These are phyloP conservation scores for Menidia beryllina DNA, from an alignment of 2,113 vertebrate species.

Conservation along the genomic window DNA sequence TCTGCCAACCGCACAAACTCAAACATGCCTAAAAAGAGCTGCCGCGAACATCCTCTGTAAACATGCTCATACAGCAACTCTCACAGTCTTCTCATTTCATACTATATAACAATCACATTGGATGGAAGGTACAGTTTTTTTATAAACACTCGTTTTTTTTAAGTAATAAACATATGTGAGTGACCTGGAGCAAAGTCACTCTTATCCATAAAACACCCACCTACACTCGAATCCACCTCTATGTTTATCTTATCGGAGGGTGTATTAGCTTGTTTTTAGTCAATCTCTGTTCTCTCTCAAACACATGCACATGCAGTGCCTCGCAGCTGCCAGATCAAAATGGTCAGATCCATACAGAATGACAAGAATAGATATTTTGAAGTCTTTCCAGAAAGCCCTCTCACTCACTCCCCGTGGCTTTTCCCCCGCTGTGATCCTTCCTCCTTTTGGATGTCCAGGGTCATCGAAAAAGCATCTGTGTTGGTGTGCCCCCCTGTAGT, in stretches of 20 bases:
- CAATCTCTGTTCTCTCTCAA: slow-evolving; percentile 12
- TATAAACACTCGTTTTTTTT: slow-evolving; percentile 13
- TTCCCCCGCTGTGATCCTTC: slow-evolving; percentile 57
- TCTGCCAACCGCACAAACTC: slow-evolving; percentile 10
- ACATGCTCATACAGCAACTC: slow-evolving; percentile 5
- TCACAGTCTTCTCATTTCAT: slow-evolving; percentile 20
- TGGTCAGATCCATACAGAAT: slow-evolving; percentile 68
- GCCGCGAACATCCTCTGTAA: slow-evolving; percentile 32
- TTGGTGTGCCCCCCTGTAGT: slow-evolving; percentile 54
- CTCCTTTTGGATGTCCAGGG: slow-evolving; percentile 59
- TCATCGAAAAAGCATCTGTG: slow-evolving; percentile 65
- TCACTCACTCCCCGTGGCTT: slow-evolving; percentile 41
- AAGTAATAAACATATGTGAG: slow-evolving; percentile 53
- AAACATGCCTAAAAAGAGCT: slow-evolving; percentile 4
- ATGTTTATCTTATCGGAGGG: slow-evolving; percentile 43
- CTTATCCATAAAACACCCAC: slow-evolving; percentile 31
- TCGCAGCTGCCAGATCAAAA: slow-evolving; percentile 73
- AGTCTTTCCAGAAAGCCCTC: slow-evolving; percentile 62
- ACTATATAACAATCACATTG: slow-evolving; percentile 27
- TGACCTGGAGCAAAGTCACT: slow-evolving; percentile 49
- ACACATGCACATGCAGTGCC: slow-evolving; percentile 26
- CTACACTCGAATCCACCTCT: slow-evolving; percentile 29
- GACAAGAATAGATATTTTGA: slow-evolving; percentile 73
- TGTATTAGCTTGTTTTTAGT: slow-evolving; percentile 39
- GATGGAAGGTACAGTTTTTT: slow-evolving; percentile 37